Percentiles rank a stretch among this genome's conserved stretches.
Evolutionary conservation across 2,797 vertebrate genomes (phyloP).

Genomic region (Sebastes glaucus): DNA sequence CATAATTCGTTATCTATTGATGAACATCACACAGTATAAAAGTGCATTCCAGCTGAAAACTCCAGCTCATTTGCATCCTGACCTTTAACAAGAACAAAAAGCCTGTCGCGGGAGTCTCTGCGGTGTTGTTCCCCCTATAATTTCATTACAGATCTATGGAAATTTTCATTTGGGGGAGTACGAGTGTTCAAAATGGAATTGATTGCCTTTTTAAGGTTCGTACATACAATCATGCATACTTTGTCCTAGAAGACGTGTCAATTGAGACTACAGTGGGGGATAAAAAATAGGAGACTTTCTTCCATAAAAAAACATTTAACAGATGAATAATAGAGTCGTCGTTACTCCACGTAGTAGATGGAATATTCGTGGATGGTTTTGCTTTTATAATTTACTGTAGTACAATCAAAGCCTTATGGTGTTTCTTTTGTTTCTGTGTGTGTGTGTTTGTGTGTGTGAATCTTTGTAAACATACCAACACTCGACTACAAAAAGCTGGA

Average conservation of each 20-base stretch:
- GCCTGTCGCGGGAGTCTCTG: conserved; percentile 31
- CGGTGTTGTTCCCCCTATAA: conserved; percentile 1
- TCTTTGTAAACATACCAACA: conserved; percentile 74
- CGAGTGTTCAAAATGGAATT: conserved; percentile 33
- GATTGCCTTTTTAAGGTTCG: conserved; percentile 30
- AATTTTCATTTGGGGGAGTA: conserved; percentile 49
- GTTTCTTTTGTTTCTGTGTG: conserved; percentile 38
- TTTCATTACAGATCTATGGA: conserved; percentile 29
- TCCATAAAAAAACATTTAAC: conserved; percentile 54
- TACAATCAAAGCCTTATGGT: conserved; percentile 75
- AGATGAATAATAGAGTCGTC: conserved; percentile 32
- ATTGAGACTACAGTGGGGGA: conserved; percentile 1
- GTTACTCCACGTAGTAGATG: conserved; percentile 30
- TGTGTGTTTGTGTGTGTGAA: conserved; percentile 32
- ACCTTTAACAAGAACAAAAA: conserved; percentile 53
- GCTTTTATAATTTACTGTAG: conserved; percentile 56
- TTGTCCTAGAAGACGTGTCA: conserved; percentile 21
- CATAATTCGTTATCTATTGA: conserved; percentile 72
- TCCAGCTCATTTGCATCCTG: conserved; percentile 65
- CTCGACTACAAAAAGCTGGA: conserved; percentile 56
- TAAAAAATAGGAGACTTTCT: conserved; percentile 40
- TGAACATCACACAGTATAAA: conserved; percentile 81
- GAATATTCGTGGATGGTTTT: conserved; percentile 34
- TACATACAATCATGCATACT: conserved; percentile 58
- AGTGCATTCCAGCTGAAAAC: conserved; percentile 80